Evolutionary conservation across 2,113 vertebrate species (phyloP), one percentile per base, ranked within the genome.

Genomic region (Hiodon tergisus): DNA sequence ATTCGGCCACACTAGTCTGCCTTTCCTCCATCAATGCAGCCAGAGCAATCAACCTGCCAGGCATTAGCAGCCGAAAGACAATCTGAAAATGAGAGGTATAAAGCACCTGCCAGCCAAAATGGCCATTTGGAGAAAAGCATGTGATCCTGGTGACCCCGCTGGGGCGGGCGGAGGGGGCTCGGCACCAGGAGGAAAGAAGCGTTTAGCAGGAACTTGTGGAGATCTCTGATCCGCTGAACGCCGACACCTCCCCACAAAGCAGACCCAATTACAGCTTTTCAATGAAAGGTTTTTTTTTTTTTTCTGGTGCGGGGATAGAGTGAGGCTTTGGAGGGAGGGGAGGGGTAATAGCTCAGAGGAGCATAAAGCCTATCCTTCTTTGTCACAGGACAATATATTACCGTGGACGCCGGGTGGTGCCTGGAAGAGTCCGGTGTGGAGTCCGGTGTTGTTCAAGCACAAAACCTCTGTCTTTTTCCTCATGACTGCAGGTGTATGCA

Each of bases 61-160:
- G 95, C 96, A 97, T 98, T 97, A 96, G 95, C 93, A 97, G 95
- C 94, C 91, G 93, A 97, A 94, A 97, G 96, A 99, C 96, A 98
- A 98, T 98, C 96, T 96, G 95, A 97, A 99, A 98, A 98, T 98
- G 97, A 95, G 97, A 95, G 95, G 95, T 98, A 96, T 98, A 98
- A 99, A 98, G 96, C 96, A 98, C 97, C 97, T 99, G 97, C 95
- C 97, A 98, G 94, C 91, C 92, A 97, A 98, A 98, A 98, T 96
- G 95, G 95, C 96, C 96, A 98, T 98, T 99, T 97, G 93, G 95
- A 96, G 94, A 96, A 97, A 97, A 98, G 95, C 95, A 96, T 98
- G 96, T 96, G 96, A 98, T 99, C 96, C 96, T 93, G 94, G 94
- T 97, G 96, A 99, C 97, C 96, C 94, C 83, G 92, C 93, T 83